These are phyloP conservation scores for Dolichallabes microphthalmus DNA, from an alignment of 2,113 vertebrate species.

Conservation along the genomic window DNA sequence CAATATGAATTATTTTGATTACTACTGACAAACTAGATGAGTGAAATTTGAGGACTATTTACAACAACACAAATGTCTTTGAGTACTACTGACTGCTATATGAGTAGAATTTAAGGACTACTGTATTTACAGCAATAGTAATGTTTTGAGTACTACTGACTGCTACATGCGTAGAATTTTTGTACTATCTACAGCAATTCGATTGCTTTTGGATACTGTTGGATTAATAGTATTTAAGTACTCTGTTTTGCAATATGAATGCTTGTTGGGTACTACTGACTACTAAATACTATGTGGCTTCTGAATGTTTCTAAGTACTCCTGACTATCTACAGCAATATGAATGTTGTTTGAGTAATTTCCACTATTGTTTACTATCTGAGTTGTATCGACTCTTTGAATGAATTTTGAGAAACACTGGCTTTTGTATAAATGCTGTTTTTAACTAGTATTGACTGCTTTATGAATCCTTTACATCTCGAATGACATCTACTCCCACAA, in stretches of 20 bases:
- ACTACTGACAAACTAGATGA: not conserved
- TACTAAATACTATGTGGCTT: not conserved
- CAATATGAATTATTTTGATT: not conserved
- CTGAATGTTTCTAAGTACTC: not conserved
- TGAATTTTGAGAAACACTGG: not conserved
- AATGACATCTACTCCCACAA: conserved; percentile 7
- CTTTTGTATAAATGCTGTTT: not conserved
- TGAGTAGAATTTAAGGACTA: not conserved
- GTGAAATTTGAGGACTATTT: not conserved
- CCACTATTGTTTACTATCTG: not conserved
- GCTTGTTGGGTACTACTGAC: not conserved
- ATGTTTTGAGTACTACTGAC: not conserved
- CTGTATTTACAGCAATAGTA: not conserved
- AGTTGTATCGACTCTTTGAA: not conserved
- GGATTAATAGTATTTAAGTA: not conserved
- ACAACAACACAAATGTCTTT: not conserved
- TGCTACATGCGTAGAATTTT: not conserved
- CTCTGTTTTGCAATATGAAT: not conserved
- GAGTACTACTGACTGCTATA: not conserved
- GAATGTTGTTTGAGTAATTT: not conserved
- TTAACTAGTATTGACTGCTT: conserved; percentile 9
- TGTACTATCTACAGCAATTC: not conserved
- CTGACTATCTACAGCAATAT: not conserved
- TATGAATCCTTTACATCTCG: conserved; percentile 22
- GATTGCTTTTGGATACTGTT: not conserved